Evolutionary conservation across 2,797 vertebrate genomes (phyloP).

Genomic region (Odontamblyopus rebecca): DNA sequence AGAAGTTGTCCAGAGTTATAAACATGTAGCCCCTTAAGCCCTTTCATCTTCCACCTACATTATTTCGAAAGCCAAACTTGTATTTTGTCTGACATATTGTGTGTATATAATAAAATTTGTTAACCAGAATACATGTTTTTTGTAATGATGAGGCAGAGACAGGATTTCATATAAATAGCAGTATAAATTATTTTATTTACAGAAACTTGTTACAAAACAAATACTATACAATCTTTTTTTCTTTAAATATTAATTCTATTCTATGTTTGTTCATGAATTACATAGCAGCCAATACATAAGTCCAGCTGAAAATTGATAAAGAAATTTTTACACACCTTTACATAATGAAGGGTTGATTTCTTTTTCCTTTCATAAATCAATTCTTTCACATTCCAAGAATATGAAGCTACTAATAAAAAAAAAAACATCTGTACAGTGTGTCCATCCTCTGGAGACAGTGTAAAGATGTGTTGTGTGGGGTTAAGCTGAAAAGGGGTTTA

Average conservation of each 20-base stretch:
- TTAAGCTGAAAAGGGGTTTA: constrained; percentile 66
- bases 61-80: constrained; percentile 45
- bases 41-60: constrained; percentile 35
- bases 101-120: constrained; percentile 77
- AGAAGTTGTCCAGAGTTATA: constrained; percentile 97
- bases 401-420: constrained; percentile 79
- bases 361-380: constrained; percentile 81
- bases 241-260: constrained; percentile 99
- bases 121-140: constrained; percentile 43
- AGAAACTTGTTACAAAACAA: constrained; percentile 99
- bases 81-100: constrained; percentile 69
- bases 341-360: constrained; percentile 89
- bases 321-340: constrained; percentile 93
- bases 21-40: constrained; percentile 85
- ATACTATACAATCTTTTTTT: constrained; percentile 99
- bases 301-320: constrained; percentile 97
- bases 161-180: constrained; percentile 98
- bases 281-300: constrained; percentile 98
- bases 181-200: constrained; percentile 99
- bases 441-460: constrained; percentile 59
- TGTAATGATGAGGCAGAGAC: constrained; percentile 61
- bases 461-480: constrained; percentile 59
- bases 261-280: constrained; percentile 99
- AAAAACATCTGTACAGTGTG: constrained; percentile 47
- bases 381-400: constrained; percentile 93